Conservation (phyloP, 2,113 vertebrate species). For the Pachyramphus minor region DNA sequence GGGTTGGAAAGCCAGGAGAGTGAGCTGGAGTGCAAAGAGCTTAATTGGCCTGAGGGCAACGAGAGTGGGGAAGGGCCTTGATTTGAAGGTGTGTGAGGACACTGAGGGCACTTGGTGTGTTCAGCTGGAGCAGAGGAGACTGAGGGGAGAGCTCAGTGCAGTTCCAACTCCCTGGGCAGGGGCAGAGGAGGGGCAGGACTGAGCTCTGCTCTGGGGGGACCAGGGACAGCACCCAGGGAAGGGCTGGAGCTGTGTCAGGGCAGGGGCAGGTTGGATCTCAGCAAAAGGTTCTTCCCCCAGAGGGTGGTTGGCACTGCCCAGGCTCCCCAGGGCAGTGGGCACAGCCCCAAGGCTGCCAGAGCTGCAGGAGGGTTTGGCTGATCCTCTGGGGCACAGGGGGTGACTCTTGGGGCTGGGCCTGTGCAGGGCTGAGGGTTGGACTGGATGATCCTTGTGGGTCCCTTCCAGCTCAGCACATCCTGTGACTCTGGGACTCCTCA, state of each 20-base stretch:
- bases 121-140: not conserved
- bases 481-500: no score
- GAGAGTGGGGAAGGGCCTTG: not conserved
- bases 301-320: not conserved
- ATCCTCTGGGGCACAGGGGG: not conserved
- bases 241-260: no score
- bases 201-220: no score
- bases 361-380: not conserved
- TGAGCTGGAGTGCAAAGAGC: not conserved
- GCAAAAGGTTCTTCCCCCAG: no score
- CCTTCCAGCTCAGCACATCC: no score
- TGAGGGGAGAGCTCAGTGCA: no score
- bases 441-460: not conserved
- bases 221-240: no score
- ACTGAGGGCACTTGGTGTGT: not conserved
- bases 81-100: not conserved
- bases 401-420: not conserved
- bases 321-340: not conserved
- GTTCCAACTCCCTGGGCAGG: no score
- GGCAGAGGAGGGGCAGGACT: not conserved
- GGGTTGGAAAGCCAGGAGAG: not conserved
- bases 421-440: not conserved
- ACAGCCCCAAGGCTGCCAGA: not conserved
- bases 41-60: not conserved
- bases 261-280: no score